Base-by-base conservation (phyloP, 2,113 vertebrate species). In the Micronycteris hirsuta region DNA sequence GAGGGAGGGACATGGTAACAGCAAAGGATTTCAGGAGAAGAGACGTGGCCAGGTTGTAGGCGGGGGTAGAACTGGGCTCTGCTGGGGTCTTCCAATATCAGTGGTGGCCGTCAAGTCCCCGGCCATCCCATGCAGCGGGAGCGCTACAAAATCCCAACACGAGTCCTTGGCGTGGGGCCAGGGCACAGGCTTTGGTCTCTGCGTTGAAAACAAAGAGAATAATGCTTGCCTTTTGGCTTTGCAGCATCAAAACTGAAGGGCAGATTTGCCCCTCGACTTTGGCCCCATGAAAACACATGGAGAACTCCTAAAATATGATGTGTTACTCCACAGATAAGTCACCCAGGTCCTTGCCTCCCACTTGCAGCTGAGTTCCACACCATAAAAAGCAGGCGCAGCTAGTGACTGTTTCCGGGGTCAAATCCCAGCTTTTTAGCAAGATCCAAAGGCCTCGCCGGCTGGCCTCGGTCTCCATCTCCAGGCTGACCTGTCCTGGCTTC, bases 241-340 rank as follows among this genome's bases (percentile, higher is more conserved):
- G 36, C 56, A 52, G 82, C 68, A 87, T 91, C 70, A 89, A 81
- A 93, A 86, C 12, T 24, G n/a, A 92, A 92, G 68, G 89, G 38
- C 16, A 67, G 80, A 83, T 71, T 78, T 90, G 67, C 68, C 65
- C 49, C 28, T 43, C 78, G 86, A 73, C 6, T 33, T 87, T 28
- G 86, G 80, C 47, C 45, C 86, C 41, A 4, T 41, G 80, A 91
- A 95, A 92, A 95, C 7, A 26, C n/a, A 63, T 1, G 41, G 71
- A 71, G 82, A 94, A 38, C 70, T 73, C 54, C 63, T 78, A 71
- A 92, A 89, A 63, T 36, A 63, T 0, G 41, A 78, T 33, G 74
- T 56, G 26, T 70, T 22, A 31, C 77, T 31, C n/a, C 84, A 28
- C 24, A 68, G 47, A 73, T 52, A 74, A 80, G 36, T 89, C 80